Conservation (phyloP, 1,140 invertebrate genomes). For the Andrena cerasifolii region DNA sequence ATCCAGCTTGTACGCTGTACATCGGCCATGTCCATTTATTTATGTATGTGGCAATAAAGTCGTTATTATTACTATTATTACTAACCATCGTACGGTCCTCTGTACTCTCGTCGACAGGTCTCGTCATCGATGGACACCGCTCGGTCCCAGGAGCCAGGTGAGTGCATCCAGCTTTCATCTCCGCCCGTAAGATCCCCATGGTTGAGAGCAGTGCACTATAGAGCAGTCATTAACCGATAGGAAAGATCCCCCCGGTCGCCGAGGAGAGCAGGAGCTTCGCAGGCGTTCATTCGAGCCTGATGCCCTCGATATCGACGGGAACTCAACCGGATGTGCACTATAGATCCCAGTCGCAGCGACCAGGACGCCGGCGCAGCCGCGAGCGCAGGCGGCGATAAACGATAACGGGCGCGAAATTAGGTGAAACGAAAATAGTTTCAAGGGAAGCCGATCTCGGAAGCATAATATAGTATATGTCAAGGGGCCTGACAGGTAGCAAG, state of each 20-base stretch:
- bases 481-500: constrained; percentile 76
- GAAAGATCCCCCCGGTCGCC: background rate
- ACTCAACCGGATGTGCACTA: background rate
- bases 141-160: background rate
- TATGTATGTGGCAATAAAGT: constrained; percentile 71
- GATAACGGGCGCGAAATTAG: constrained; percentile 51
- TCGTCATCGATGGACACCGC: too few species aligned
- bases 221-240: background rate
- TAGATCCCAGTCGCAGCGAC: background rate
- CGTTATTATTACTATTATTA: constrained; percentile 71
- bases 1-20: constrained; percentile 70
- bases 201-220: too few species aligned
- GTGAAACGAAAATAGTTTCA: constrained; percentile 66
- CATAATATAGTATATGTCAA: constrained; percentile 73
- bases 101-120: background rate
- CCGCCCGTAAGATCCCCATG: too few species aligned
- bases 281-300: background rate
- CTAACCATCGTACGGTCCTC: constrained; percentile 31
- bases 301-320: constrained; percentile 5
- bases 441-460: constrained; percentile 58
- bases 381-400: constrained; percentile 14
- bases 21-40: constrained; percentile 70
- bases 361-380: background rate
- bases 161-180: background rate
- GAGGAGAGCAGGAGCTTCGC: background rate